Base-by-base conservation (phyloP, 2,113 vertebrate genomes). In the Sminthopsis crassicaudata region DNA sequence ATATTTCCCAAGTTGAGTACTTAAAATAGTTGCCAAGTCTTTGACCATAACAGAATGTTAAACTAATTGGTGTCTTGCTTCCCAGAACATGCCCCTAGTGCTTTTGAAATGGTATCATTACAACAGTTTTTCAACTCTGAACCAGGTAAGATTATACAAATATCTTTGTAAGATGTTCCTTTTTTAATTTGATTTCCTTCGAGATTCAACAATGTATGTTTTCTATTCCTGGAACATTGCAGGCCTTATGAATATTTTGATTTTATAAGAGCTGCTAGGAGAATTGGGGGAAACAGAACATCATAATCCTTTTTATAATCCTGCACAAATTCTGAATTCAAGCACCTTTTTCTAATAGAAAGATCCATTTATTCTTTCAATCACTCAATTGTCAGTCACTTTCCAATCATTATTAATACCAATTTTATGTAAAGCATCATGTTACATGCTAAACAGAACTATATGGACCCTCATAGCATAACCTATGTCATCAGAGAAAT, bases 41-140 rank as follows among this genome's bases (percentile, higher is more conserved):
- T 90, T 97, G 60, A 96, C n/a, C 53, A 92, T 46, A 92, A 94
- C 14, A 30, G 4, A 96, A 94, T 42, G 42, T 93, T 93, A 91
- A 93, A 92, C 36, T 94, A 94, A 97, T 92, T 95, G 90, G n/a
- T 57, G 4, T 91, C 91, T 92, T 95, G 50, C 55, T 95, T 96
- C 50, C 91, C 89, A 94, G 51, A 19, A 57, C 26, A 8, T 96
- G 92, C 55, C 53, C 57, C 30, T 90, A 94, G 30, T 93, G 93
- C 90, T 94, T 97, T 92, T 90, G 92, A 26, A 91, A 92, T 91
- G 19, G 36, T 50, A 91, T 57, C 46, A 94, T 91, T 95, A 84
- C 0, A 93, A 8, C n/a, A 95, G 51, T 57, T 95, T 94, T 92
- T 96, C 55, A 94, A 91, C 24, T 91, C 91, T 95, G 19, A 92